A percentile compares a stretch with the other conserved stretches of the same genome.
phyloP scores from a whole-genome alignment of 2,113 vertebrate species.

The Engraulis encrasicolus region DNA sequence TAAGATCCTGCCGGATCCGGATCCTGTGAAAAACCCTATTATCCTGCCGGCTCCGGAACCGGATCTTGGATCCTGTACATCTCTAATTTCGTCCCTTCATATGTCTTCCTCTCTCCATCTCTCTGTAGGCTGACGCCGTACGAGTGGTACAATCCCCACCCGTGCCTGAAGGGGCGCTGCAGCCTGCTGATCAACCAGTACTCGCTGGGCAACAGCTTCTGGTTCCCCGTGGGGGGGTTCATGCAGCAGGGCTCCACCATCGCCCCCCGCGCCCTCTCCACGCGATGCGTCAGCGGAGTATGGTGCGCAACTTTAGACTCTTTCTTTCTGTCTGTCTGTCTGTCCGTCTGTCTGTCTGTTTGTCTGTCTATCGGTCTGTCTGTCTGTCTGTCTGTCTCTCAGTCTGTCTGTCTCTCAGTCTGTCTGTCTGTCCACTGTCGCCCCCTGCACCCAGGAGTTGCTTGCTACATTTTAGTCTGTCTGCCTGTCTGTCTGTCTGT shows the following conservation, averaged over 20 bases:
- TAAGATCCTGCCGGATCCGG: too few species aligned
- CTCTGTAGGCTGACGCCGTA: conserved; percentile 87
- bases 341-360: not conserved
- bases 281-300: conserved; percentile 95
- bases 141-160: conserved; percentile 97
- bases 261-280: conserved; percentile 93
- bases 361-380: not conserved
- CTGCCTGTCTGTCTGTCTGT: not conserved
- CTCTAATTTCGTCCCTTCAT: not conserved
- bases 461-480: not conserved
- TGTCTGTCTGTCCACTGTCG: not conserved
- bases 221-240: conserved; percentile 97
- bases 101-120: not conserved
- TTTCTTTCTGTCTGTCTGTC: not conserved
- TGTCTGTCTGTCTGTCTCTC: not conserved
- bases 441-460: too few species aligned
- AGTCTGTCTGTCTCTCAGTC: not conserved
- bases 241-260: conserved; percentile 99
- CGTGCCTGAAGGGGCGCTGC: conserved; percentile 91
- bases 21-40: too few species aligned
- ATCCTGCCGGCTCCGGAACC: too few species aligned
- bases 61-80: too few species aligned
- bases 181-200: conserved; percentile 96
- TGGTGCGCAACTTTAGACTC: conserved; percentile 79
- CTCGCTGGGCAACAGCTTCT: conserved; percentile 95